Base-by-base conservation (phyloP, 2,797 vertebrate genomes). In the Catostomus latipinnis region DNA sequence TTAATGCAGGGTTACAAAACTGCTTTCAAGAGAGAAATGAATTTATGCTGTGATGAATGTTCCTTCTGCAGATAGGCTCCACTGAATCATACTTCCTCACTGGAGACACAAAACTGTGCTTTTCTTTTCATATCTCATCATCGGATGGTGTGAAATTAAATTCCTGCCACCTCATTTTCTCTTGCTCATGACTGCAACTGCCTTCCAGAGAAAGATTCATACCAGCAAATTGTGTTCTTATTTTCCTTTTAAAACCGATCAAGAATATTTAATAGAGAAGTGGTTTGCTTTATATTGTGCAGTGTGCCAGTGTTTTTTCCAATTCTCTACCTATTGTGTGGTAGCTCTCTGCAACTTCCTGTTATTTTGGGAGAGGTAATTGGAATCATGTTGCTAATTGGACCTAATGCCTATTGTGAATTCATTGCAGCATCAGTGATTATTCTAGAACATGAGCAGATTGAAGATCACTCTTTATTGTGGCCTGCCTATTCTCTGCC, bases 401-500 rank as follows among this genome's bases (percentile, higher is more conserved):
- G 6, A 75, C 73, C 18, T 62, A 48, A 63, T 14, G 49, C 49
- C 49, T 53, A 43, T 22, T 74, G 72, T 34, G 6, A 52, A 63
- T 74, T 74, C 58, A 53, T 16, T 45, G 60, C 49, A 62, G 56
- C 18, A 12, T 12, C 58, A 34, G 18, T 61, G 18, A 18, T 61
- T 66, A 48, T 66, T 16, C 62, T 48, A 13, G 14, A 48, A 16
- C 54, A 72, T 16, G n/a, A 48, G 8, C 5, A 60, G 8, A 60
- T 22, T 60, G 58, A 62, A 12, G 43, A 22, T 14, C 69, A 43
- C 18, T 50, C 34, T 71, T 61, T 34, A 58, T 45, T 8, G 43
- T 71, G 66, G 70, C 58, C 69, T 82, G 58, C 49, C 0, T 34
- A 3, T 34, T 34, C 56, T 74, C 87, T 85, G 89, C 92, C 90